These are phyloP conservation scores for Ectropis crepuscularia DNA, from an alignment of 2,888 invertebrate species.

Conservation along the genomic window DNA sequence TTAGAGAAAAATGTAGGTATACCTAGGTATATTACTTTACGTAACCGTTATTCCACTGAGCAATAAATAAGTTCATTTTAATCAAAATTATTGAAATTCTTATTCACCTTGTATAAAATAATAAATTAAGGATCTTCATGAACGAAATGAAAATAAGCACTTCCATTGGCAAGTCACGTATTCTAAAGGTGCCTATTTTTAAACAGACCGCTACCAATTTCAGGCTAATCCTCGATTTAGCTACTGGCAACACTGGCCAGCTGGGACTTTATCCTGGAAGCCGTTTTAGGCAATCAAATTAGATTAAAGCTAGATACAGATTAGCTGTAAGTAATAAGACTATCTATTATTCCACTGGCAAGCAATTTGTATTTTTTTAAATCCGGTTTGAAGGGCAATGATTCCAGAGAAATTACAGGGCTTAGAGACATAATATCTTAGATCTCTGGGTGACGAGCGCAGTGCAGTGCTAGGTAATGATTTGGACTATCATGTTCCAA, in stretches of 20 bases:
- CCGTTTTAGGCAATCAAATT: constrained; percentile 14
- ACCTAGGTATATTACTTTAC: too few species aligned
- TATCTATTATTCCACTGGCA: too few species aligned
- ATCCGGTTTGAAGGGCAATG: too few species aligned
- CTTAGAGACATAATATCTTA: too few species aligned
- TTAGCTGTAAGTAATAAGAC: neutral
- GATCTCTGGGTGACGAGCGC: too few species aligned
- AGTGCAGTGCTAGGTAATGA: too few species aligned
- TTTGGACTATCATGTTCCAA: too few species aligned
- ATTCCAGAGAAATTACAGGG: too few species aligned
- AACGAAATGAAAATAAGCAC: constrained; percentile 13
- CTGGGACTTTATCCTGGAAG: constrained; percentile 22
- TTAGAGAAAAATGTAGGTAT: too few species aligned
- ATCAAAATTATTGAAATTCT: neutral
- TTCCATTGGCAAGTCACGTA: constrained; percentile 22
- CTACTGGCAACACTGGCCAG: constrained; percentile 14
- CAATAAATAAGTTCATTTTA: neutral
- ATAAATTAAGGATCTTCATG: constrained; percentile 6
- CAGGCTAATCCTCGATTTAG: constrained; percentile 28
- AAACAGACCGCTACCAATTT: constrained; percentile 22
- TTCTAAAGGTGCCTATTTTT: constrained; percentile 25
- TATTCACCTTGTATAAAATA: neutral
- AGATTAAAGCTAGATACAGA: constrained; percentile 14
- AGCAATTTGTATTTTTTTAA: too few species aligned
- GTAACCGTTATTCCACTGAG: too few species aligned